Evolutionary conservation across 2,888 invertebrate genomes (phyloP), one percentile per base, ranked within the genome.

Genomic region (Nephrotoma appendiculata): DNA sequence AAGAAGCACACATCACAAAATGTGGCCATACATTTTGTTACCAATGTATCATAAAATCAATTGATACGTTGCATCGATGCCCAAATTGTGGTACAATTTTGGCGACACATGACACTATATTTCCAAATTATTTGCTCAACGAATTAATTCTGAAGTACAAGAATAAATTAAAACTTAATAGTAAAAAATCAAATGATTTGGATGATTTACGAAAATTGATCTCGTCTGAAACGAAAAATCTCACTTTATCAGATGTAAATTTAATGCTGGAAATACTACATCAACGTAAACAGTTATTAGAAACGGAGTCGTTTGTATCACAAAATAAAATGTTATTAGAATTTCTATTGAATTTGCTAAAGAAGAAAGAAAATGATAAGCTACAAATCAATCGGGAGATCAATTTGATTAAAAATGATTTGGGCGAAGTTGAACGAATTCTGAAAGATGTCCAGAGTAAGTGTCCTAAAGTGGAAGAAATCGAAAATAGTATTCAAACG

Each of bases 21-120:
- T 98, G 98, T 92, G 98, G 98, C 0, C 98, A 98, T 91, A 97
- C 97, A 1, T 98, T 97, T 92, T 98, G 98, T 91, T 95, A 94
- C 90, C 93, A 94, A 19, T 98, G 98, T 91, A 96, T 98, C 86
- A 91, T 92, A 31, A 94, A 93, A 88, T 94, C 95, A 2, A 92
- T 96, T 57, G 95, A 95, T 89, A 92, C 92, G 2, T 93, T 92
- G 87, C 94, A 94, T 87, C 93, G 95, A 85, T 98, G 98, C 90
- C 97, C 98, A 1, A 96, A 96, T 90, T 98, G 98, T 91, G 96
- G 95, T 89, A 94, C 94, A 12, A 93, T 94, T 2, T 92, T 97
- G 7, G 94, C 94, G 1, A 94, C 94, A 0, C 93, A 93, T 88
- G 96, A 95, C 88, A 93, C 95, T 89, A 95, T 97, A 87, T 96